phyloP scores from a whole-genome alignment of 2,113 vertebrate species.

The Ammodytes dubius region DNA sequence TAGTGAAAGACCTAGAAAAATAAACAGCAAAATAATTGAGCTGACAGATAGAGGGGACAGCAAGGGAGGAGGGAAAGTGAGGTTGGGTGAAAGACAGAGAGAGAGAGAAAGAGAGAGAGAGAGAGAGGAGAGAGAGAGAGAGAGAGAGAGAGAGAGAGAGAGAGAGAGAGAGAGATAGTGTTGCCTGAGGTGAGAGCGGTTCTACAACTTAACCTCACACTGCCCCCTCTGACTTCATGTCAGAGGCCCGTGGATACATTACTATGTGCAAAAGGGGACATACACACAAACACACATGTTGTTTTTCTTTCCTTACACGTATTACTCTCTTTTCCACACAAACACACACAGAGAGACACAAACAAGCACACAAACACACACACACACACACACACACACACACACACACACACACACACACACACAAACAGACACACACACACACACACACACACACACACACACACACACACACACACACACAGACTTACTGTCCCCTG shows the following conservation, averaged over 20 bases:
- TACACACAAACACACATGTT: slow-evolving; percentile 17
- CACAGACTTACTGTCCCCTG: not conserved
- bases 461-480: slow-evolving; percentile 8
- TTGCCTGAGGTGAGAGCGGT: slow-evolving; percentile 41
- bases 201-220: slow-evolving; percentile 58
- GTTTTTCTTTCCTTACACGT: slow-evolving; percentile 33
- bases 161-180: slow-evolving; percentile 24
- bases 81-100: not conserved
- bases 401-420: not conserved
- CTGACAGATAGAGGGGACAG: not conserved
- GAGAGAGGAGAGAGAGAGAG: not conserved
- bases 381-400: not conserved
- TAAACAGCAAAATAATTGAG: slow-evolving; percentile 53
- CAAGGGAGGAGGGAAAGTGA: not conserved
- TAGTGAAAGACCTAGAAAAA: slow-evolving; percentile 62
- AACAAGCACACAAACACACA: not conserved
- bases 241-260: slow-evolving; percentile 47
- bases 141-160: not conserved
- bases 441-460: not conserved
- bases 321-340: not conserved
- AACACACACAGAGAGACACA: not conserved
- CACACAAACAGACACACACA: not conserved
- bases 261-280: slow-evolving; percentile 21
- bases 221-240: slow-evolving; percentile 37
- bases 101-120: slow-evolving; percentile 5